These are phyloP conservation scores for Trichacis sp. DNA, from an alignment of 2,888 invertebrate genomes.

Conservation along the genomic window DNA sequence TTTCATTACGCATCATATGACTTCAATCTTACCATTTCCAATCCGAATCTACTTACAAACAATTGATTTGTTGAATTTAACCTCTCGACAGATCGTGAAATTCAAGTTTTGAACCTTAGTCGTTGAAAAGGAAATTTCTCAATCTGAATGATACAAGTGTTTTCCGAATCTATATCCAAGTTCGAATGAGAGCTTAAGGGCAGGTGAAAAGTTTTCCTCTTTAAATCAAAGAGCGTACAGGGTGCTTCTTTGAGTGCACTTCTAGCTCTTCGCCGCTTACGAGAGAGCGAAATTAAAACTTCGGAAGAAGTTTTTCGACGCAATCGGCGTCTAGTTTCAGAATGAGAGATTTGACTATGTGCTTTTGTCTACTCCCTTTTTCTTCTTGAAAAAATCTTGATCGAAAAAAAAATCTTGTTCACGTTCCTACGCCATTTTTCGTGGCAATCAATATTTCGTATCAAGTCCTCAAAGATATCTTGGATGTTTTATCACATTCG, in stretches of 20 bases:
- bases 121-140: constrained; percentile 10
- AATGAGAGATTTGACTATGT: constrained; percentile 8
- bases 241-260: constrained; percentile 32
- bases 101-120: neutral
- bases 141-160: constrained; percentile 22
- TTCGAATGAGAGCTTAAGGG: constrained; percentile 32
- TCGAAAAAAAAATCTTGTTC: neutral
- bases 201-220: constrained; percentile 32
- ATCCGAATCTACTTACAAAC: no score
- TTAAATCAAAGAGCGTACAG: constrained; percentile 33
- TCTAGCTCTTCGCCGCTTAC: constrained; percentile 34
- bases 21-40: no score
- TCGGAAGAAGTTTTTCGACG: constrained; percentile 28
- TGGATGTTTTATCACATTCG: no score
- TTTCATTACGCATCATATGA: no score
- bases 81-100: neutral
- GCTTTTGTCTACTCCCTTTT: neutral
- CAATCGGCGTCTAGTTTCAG: constrained; percentile 32
- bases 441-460: no score
- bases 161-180: constrained; percentile 29
- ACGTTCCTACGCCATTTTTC: neutral
- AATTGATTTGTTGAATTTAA: no score
- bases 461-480: no score
- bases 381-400: neutral
- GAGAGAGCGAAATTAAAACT: constrained; percentile 39